Percentiles rank a stretch among this genome's conserved stretches.
Evolutionary conservation across 1,140 invertebrate genomes (phyloP).

Genomic region (Goniozus legneri): DNA sequence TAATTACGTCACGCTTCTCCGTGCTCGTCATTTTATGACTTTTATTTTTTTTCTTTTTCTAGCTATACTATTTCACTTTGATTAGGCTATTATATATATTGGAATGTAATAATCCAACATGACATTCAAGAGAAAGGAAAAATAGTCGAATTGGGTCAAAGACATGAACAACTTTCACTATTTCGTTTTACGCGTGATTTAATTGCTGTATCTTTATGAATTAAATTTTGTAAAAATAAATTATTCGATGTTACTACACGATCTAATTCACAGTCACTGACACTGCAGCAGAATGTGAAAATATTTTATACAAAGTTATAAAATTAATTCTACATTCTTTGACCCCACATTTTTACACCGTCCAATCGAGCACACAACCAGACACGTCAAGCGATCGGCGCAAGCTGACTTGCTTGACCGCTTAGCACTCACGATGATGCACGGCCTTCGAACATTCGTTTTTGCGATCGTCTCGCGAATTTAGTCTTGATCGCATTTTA

Average conservation of each 20-base stretch:
- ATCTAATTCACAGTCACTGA: conserved; percentile 38
- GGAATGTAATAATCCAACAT: conserved; percentile 16
- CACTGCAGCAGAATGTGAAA: conserved; percentile 44
- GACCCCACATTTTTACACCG: background rate
- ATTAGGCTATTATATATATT: conserved; percentile 5
- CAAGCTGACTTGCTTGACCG: conserved; percentile 1
- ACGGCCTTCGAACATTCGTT: too few relatives aligned
- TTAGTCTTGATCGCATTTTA: too few relatives aligned
- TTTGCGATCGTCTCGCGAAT: too few relatives aligned
- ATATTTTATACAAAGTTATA: conserved; percentile 9
- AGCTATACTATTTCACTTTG: too few relatives aligned
- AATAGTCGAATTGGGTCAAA: conserved; percentile 19
- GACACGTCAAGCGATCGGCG: background rate
- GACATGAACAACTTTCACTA: conserved; percentile 17
- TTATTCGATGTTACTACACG: background rate
- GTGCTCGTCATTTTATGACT: conserved; percentile 13
- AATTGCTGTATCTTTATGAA: background rate
- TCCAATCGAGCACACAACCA: background rate
- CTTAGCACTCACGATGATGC: too few relatives aligned
- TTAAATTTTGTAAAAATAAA: background rate
- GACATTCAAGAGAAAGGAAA: background rate
- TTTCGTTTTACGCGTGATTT: background rate
- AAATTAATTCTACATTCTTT: background rate
- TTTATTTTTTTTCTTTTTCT: conserved; percentile 7
- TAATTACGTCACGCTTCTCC: conserved; percentile 49